Evolutionary conservation across 2,888 invertebrate genomes (phyloP), one percentile per base, ranked within the genome.

Genomic region (Alloscopus bannaensis): DNA sequence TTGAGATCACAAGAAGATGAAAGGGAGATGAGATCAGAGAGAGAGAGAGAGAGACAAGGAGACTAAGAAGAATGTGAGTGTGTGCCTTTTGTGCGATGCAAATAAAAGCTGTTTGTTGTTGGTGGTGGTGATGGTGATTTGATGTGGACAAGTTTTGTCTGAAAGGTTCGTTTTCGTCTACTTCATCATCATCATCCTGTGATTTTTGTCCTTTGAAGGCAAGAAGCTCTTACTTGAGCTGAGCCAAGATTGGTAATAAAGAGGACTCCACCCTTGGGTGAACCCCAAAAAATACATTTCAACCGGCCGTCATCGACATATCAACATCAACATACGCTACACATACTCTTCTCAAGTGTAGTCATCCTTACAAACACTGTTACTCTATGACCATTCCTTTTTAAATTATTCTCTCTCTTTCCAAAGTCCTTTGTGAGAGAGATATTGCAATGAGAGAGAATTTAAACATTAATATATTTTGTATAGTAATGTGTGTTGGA

Each of bases 191-290:
- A 57, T 76, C 76, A 36, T 57, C 50, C 68, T 57, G 66, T 68
- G 77, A 81, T 81, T 81, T 81, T 81, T 81, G 81, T 81, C 81
- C 77, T 77, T 81, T 81, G 81, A 78, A 78, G 81, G 81, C 68
- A 81, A 73, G 72, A 68, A 68, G 80, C 55, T 80, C 78, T 59
- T 59, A 71, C 52, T 78, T 50, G 70, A 31, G 75, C 40, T 64
- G 57, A 75, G 66, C 81, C 81, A 77, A 77, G 76, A 81, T 81
- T 81, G 81, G 81, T 81, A 77, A 81, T 66, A 81, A 68, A 78
- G 68, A 68, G 66, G 72, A 77, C 81, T 81, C 81, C 81, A 81
- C 81, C 81, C 81, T 79, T 78, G 76, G 76, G 76, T 76, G 76
- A 76, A 76, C 76, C 76, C 62, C 20, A 76, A 68, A 76, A 52